These are phyloP conservation scores for Megaleporinus macrocephalus DNA, from an alignment of 2,113 vertebrate genomes.

Conservation along the genomic window DNA sequence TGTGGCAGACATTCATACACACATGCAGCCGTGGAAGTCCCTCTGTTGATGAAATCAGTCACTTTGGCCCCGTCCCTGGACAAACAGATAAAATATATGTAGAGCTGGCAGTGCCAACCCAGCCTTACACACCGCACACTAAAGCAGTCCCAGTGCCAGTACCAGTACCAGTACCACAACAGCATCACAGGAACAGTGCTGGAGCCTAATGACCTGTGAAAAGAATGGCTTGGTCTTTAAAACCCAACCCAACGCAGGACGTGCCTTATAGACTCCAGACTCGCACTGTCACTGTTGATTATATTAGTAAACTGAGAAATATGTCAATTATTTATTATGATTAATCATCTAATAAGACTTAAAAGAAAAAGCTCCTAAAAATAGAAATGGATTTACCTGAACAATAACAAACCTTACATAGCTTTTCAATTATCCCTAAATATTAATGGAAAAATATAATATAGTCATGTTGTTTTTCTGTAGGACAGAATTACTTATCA, in stretches of 20 bases:
- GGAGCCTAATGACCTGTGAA: background rate
- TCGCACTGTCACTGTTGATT: too few species aligned
- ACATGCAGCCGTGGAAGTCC: background rate
- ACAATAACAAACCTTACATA: background rate
- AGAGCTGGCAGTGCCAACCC: background rate
- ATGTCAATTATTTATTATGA: background rate
- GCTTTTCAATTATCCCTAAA: too few species aligned
- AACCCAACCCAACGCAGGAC: background rate
- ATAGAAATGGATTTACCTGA: background rate
- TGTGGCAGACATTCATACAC: background rate
- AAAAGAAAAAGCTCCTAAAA: background rate
- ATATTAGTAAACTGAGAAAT: background rate
- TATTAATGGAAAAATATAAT: too few species aligned
- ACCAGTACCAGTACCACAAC: background rate
- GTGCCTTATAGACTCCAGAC: background rate
- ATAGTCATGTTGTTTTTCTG: too few species aligned
- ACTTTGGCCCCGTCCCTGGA: background rate
- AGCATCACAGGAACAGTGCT: background rate
- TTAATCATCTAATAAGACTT: background rate
- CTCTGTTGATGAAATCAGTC: background rate
- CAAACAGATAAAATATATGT: background rate
- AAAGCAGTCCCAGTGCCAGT: background rate
- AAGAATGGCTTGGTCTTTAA: background rate
- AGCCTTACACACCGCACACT: too few species aligned
- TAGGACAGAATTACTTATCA: too few species aligned